Evolutionary conservation across 2,113 vertebrate species (phyloP), one percentile per base, ranked within the genome.

Genomic region (Syngnathus floridae): DNA sequence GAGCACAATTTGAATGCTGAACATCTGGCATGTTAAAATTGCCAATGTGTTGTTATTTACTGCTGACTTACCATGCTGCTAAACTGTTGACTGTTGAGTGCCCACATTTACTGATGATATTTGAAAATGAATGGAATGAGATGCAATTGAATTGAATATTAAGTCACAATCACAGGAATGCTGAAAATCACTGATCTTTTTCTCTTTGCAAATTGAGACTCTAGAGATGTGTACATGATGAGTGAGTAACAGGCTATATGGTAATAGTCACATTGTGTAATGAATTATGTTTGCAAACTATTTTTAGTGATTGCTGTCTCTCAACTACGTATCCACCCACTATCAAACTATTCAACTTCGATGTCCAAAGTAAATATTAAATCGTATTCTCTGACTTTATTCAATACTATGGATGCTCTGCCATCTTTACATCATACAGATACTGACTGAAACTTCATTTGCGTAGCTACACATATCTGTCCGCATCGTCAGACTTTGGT

Each of bases 11-110:
- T 67, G 43, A 76, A 62, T 12, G 7, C 8, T 0, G 56, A 87
- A 62, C 82, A 87, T 83, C 83, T 87, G 82, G 78, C 76, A 62
- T 43, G 57, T 77, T 74, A 13, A 77, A 72, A 79, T 72, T 75
- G 70, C 67, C 71, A 71, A 71, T 75, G 62, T 68, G 63, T 68
- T 74, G 65, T 54, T 52, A 57, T 70, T 66, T 64, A 76, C 65
- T 73, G 54, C 67, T 71, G 65, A 72, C 75, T 70, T 72, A 66
- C 66, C 63, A 61, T 70, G 75, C 78, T 80, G 60, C 68, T 58
- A 70, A 66, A 83, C 66, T 46, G 14, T 0, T 8, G 54, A 56
- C 66, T 45, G 19, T 51, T n/a, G 21, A 60, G 75, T 70, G 78
- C 67, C 45, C 16, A 1, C 60, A 11, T 38, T 54, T 59, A 67